Percentiles rank a stretch among this genome's conserved stretches.
Evolutionary conservation across 2,797 vertebrate genomes (phyloP).

Genomic region (Phrynocephalus forsythii): DNA sequence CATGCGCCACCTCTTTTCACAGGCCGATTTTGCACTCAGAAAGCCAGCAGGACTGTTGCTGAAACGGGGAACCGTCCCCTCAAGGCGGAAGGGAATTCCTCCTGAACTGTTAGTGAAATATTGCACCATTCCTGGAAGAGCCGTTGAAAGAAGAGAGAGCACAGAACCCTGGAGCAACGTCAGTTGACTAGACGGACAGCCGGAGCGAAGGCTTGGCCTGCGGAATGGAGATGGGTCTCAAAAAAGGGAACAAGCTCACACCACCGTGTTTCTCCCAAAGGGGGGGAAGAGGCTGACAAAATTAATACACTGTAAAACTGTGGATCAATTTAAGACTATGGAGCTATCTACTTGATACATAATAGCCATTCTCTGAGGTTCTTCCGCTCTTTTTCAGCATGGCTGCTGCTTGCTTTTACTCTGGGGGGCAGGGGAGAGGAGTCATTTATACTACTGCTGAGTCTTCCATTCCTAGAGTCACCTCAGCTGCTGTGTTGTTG

Average conservation of each 20-base stretch:
- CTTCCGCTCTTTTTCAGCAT: background rate
- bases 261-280: background rate
- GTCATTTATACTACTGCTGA: slow-evolving; percentile 17
- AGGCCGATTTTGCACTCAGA: slow-evolving; percentile 21
- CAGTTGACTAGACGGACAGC: slow-evolving; percentile 34
- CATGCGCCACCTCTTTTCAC: slow-evolving; percentile 28
- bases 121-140: background rate
- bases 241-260: slow-evolving; percentile 61
- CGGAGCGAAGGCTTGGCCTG: slow-evolving; percentile 21
- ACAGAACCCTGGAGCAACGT: slow-evolving; percentile 25
- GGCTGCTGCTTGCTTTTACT: background rate
- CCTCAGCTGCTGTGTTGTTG: background rate
- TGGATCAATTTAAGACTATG: background rate
- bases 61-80: background rate
- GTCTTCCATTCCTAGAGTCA: slow-evolving; percentile 43
- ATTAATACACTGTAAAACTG: slow-evolving; percentile 49
- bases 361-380: slow-evolving; percentile 11
- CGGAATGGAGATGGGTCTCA: slow-evolving; percentile 43
- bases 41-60: background rate
- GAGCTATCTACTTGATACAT: slow-evolving; percentile 48
- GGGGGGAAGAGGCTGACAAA: slow-evolving; percentile 59
- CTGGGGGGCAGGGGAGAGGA: background rate
- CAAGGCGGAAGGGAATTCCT: background rate
- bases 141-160: slow-evolving; percentile 5
- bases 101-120: background rate